These are phyloP conservation scores for Lochmaea capreae DNA, from an alignment of 2,888 invertebrate genomes.

Conservation along the genomic window DNA sequence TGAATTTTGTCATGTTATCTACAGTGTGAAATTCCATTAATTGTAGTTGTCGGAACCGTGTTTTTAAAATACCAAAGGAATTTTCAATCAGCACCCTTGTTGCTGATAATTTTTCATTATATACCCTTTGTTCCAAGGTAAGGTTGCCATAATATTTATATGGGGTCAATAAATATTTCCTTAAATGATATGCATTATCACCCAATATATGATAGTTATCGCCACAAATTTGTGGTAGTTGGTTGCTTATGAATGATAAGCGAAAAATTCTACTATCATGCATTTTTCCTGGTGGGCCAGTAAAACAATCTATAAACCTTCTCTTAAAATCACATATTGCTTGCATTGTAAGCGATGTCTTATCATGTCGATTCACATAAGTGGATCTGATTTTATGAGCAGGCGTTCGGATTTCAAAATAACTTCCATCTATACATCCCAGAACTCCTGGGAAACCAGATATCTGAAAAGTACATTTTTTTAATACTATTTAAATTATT, in stretches of 20 bases:
- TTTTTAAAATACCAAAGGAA: conserved; percentile 20
- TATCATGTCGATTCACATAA: conserved; percentile 15
- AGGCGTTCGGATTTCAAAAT: conserved; percentile 14
- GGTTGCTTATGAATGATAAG: conserved; percentile 13
- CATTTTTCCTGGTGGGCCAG: conserved; percentile 13
- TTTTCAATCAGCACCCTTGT: conserved; percentile 28
- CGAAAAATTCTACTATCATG: conserved; percentile 18
- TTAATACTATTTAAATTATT: not conserved
- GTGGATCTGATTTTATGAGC: conserved; percentile 17
- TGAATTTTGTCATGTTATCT: conserved; percentile 45
- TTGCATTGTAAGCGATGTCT: conserved; percentile 28
- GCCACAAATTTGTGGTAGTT: conserved; percentile 19
- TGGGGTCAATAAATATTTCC: conserved; percentile 21
- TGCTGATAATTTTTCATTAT: conserved; percentile 50
- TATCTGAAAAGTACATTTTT: not conserved
- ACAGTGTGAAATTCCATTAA: conserved; percentile 9
- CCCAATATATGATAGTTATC: conserved; percentile 22
- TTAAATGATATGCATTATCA: conserved; percentile 20
- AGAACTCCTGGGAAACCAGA: conserved; percentile 44
- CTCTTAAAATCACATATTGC: conserved; percentile 12
- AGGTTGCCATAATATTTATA: conserved; percentile 38
- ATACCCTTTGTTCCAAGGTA: conserved; percentile 28
- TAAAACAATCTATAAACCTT: conserved; percentile 1
- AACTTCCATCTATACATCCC: conserved; percentile 13
- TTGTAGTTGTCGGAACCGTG: conserved; percentile 16